These are phyloP conservation scores for Oncorhynchus keta DNA, from an alignment of 2,113 vertebrate species.

Conservation along the genomic window DNA sequence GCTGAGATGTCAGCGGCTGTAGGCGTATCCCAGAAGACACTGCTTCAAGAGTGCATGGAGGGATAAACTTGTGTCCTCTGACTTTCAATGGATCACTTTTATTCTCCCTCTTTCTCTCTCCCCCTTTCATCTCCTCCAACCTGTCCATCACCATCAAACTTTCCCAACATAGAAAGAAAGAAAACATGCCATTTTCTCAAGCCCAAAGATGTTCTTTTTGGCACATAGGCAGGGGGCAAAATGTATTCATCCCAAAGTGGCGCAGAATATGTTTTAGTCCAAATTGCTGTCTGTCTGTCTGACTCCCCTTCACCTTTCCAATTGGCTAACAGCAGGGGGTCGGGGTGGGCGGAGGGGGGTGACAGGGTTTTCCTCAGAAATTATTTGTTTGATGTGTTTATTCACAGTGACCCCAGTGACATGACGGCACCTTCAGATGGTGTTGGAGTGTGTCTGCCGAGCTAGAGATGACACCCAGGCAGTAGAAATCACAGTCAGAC, in stretches of 20 bases:
- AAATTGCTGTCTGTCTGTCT: conserved; percentile 38
- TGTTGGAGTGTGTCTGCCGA: conserved; percentile 10
- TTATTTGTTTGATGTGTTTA: conserved; percentile 35
- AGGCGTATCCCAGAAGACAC: not conserved
- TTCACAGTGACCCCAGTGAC: conserved; percentile 32
- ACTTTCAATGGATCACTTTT: not conserved
- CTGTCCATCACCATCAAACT: not conserved
- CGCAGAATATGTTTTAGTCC: not conserved
- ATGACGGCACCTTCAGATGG: conserved; percentile 21
- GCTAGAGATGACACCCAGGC: not conserved
- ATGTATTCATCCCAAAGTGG: conserved; percentile 13
- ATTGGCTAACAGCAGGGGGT: conserved; percentile 30
- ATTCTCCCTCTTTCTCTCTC: not conserved
- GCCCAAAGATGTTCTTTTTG: no score
- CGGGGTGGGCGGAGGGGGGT: no score
- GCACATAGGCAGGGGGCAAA: not conserved
- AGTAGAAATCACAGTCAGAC: not conserved
- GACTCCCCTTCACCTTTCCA: conserved; percentile 14
- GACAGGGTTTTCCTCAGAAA: conserved; percentile 22
- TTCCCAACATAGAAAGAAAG: not conserved
- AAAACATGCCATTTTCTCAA: not conserved
- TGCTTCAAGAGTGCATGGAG: not conserved
- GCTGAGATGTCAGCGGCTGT: not conserved
- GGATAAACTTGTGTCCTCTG: not conserved
- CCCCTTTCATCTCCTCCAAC: not conserved